Base-by-base conservation (phyloP, 2,113 vertebrate genomes). In the Emydura subglobosa region DNA sequence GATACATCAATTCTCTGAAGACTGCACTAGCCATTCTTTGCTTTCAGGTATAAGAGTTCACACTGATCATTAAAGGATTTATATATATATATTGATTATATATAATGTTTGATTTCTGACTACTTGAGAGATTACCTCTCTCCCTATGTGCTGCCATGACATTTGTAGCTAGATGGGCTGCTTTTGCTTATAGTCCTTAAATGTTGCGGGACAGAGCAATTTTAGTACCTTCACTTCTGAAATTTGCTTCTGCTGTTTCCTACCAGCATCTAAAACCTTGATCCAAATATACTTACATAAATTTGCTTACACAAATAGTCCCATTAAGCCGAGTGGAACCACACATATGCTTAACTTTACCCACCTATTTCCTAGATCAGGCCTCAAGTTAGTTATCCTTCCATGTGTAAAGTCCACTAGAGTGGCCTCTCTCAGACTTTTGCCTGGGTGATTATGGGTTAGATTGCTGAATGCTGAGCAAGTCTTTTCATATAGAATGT, bases 11-110 rank as follows among this genome's bases (percentile, higher is more conserved):
- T 74, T n/a, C n/a, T 22, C 68, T 39, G 17, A 22, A 39, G 68
- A 74, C n/a, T 42, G 68, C 21, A 39, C 34, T 74, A 42, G 19
- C 0, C 2, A 10, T n/a, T 12, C 10, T 2, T 2, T 6, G 3
- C 19, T 16, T 93, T 80, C 65, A 50, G 2, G 2, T 68, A 14
- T 3, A 68, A 5, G 54, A 83, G 25, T 2, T 88, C 5, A 47
- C 11, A 2, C n/a, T 44, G 14, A 21, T 31, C 79, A 85, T 82
- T 49, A 88, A 79, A 49, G 7, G 4, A 17, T 42, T 17, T 81
- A 78, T 49, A 4, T 6, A 59, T 6, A 59, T 55, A 34, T 47
- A 49, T 7, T 12, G 68, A 39, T 14, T 81, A 81, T 49, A 4
- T 6, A 59, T 55, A 29, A 39, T 44, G 59, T 74, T n/a, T 65